These are phyloP conservation scores for Erebia aethiops DNA, from an alignment of 2,888 invertebrate species.

Conservation along the genomic window DNA sequence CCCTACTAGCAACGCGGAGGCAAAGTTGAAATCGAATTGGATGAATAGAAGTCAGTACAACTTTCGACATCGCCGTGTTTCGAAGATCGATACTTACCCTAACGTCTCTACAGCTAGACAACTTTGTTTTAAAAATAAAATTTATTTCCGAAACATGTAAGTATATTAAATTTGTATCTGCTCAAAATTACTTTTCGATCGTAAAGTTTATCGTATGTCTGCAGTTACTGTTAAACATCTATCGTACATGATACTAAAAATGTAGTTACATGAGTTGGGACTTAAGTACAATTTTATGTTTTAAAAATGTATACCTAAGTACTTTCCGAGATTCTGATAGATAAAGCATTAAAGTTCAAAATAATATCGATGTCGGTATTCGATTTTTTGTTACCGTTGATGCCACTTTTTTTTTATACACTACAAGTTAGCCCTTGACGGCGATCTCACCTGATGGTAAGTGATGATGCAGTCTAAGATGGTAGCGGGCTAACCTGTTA, in stretches of 20 bases:
- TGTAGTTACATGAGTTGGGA: too few relatives aligned
- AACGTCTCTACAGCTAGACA: constrained; percentile 12
- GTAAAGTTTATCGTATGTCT: not conserved
- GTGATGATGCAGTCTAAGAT: too few relatives aligned
- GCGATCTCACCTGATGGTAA: too few relatives aligned
- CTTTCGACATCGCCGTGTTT: constrained; percentile 34
- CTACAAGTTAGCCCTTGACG: too few relatives aligned
- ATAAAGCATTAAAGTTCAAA: too few relatives aligned
- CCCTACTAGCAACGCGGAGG: constrained; percentile 6
- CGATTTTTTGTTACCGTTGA: too few relatives aligned
- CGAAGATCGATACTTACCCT: constrained; percentile 32
- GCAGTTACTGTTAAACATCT: not conserved
- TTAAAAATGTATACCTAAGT: too few relatives aligned
- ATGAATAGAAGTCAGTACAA: constrained; percentile 37
- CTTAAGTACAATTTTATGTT: too few relatives aligned
- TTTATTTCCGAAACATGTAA: constrained; percentile 5
- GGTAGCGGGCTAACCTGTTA: too few relatives aligned
- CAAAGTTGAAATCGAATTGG: constrained; percentile 38
- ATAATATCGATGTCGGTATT: too few relatives aligned
- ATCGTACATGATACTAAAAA: not conserved
- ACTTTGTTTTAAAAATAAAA: constrained; percentile 15
- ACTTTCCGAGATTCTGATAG: too few relatives aligned
- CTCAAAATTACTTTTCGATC: not conserved
- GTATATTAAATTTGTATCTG: not conserved
- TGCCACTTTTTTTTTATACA: too few relatives aligned